Evolutionary conservation across 2,113 vertebrate genomes (phyloP).

Genomic region (Elgaria multicarinata): DNA sequence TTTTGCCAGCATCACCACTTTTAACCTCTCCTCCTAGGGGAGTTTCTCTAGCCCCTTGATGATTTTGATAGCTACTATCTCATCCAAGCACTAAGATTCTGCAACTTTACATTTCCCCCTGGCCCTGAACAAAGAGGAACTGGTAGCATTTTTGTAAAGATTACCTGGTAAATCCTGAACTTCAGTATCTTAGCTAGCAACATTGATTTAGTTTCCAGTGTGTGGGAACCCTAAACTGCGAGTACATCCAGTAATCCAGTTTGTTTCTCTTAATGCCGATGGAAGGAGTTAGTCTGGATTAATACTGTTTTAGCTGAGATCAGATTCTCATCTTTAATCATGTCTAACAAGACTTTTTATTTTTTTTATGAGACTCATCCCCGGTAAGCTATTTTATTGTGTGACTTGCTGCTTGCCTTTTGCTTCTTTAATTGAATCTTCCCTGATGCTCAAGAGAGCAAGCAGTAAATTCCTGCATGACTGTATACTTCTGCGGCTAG

Average conservation of each 20-base stretch:
- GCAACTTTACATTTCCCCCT: background rate
- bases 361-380: background rate
- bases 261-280: background rate
- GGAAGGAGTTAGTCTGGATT: background rate
- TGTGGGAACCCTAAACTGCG: background rate
- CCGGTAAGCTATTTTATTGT: background rate
- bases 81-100: too few species aligned
- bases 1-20: too few species aligned
- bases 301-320: background rate
- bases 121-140: background rate
- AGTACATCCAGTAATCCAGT: background rate
- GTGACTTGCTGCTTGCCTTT: background rate
- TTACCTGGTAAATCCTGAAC: background rate
- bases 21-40: too few species aligned
- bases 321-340: background rate
- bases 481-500: background rate
- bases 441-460: constrained; percentile 7
- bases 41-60: too few species aligned
- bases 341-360: background rate
- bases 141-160: background rate
- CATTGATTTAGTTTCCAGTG: background rate
- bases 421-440: constrained; percentile 32
- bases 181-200: background rate
- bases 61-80: too few species aligned
- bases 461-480: background rate